Conservation (phyloP, 2,113 vertebrate species). For the Platysteira castanea region DNA sequence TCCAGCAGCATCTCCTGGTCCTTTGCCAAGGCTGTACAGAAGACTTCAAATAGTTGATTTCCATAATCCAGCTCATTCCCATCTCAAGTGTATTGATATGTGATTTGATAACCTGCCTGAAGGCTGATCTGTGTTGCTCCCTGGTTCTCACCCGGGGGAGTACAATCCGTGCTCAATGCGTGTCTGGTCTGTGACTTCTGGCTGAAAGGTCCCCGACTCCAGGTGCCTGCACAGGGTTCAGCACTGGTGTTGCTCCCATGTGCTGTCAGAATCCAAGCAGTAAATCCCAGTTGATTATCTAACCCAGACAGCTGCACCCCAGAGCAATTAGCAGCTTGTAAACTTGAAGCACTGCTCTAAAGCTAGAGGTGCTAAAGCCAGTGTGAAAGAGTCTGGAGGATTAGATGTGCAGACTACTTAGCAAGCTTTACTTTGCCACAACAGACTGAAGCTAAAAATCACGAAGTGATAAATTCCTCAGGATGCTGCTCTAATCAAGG, state of each 20-base stretch:
- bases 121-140: not conserved
- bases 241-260: fast-evolving
- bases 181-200: not conserved
- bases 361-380: not conserved
- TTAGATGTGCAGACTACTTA: not conserved
- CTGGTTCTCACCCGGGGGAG: no score
- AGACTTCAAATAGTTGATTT: not conserved
- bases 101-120: not conserved
- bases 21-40: not conserved
- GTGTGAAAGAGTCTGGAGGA: not conserved
- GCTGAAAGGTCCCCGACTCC: not conserved
- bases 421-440: not conserved
- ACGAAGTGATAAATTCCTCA: not conserved
- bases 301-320: not conserved
- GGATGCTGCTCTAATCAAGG: not conserved
- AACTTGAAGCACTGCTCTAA: not conserved
- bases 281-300: not conserved
- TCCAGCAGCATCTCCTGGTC: not conserved
- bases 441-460: not conserved
- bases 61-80: not conserved
- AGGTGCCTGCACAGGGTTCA: not conserved
- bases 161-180: fast-evolving
- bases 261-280: not conserved
- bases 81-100: not conserved
- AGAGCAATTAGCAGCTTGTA: not conserved